Conservation (phyloP, 1,140 invertebrate species). For the Eumaeus atala region DNA sequence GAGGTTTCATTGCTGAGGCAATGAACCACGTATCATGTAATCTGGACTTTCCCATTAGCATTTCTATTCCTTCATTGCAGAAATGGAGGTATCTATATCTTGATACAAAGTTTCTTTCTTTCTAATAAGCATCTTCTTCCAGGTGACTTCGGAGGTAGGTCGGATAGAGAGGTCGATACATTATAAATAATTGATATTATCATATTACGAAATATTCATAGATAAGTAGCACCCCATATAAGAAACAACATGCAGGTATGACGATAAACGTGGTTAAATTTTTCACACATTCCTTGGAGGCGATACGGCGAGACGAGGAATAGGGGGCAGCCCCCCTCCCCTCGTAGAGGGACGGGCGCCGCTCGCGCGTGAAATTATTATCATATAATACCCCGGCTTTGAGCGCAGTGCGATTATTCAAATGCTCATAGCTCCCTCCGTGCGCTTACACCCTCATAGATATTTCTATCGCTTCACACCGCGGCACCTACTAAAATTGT, state of each 20-base stretch:
- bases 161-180: too few relatives aligned
- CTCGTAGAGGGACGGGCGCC: constrained; percentile 22
- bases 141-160: too few relatives aligned
- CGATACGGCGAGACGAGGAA: constrained; percentile 35
- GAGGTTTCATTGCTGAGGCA: too few relatives aligned
- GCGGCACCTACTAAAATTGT: constrained; percentile 49
- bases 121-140: too few relatives aligned
- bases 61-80: too few relatives aligned
- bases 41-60: too few relatives aligned
- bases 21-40: too few relatives aligned
- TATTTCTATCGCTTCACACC: constrained; percentile 51
- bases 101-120: too few relatives aligned
- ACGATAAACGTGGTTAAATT: constrained; percentile 42
- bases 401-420: constrained; percentile 64
- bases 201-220: too few relatives aligned
- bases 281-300: constrained; percentile 61
- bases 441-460: constrained; percentile 35
- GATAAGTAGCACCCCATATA: too few relatives aligned
- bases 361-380: constrained; percentile 70
- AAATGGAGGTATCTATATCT: too few relatives aligned
- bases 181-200: too few relatives aligned
- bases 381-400: constrained; percentile 67
- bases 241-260: constrained; percentile 25
- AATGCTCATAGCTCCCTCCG: constrained; percentile 49
- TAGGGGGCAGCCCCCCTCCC: constrained; percentile 30